These are phyloP conservation scores for Hermaeophaga mercurialis DNA, from an alignment of 2,888 invertebrate species.

Conservation along the genomic window DNA sequence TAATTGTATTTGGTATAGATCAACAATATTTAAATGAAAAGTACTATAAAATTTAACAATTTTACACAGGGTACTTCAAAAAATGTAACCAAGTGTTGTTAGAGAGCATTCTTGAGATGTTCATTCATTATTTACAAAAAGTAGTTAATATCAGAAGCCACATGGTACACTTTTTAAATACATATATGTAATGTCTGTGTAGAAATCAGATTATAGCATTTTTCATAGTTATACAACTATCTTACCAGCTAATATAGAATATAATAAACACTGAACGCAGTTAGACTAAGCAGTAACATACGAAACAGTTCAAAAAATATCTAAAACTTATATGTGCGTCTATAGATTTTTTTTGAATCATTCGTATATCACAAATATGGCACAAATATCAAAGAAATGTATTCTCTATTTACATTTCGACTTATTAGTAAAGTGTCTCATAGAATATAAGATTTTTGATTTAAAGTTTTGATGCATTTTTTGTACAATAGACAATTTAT, in stretches of 20 bases:
- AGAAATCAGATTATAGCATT: constrained; percentile 7
- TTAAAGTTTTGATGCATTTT: constrained; percentile 33
- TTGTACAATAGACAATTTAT: constrained; percentile 22
- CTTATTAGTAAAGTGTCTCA: constrained; percentile 32
- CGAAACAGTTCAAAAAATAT: constrained; percentile 18
- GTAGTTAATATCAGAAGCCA: too few relatives aligned
- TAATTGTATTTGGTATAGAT: constrained; percentile 21
- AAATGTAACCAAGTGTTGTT: not conserved
- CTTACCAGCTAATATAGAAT: constrained; percentile 18
- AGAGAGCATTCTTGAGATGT: too few relatives aligned
- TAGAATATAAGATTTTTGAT: constrained; percentile 36
- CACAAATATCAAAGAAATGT: constrained; percentile 36
- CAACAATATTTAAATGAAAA: constrained; percentile 19
- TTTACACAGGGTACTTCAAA: not conserved
- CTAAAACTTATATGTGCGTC: not conserved
- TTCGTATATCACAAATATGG: constrained; percentile 33
- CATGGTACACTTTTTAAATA: too few relatives aligned
- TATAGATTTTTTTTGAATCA: constrained; percentile 7
- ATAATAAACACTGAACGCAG: constrained; percentile 22
- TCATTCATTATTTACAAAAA: too few relatives aligned
- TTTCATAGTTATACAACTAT: constrained; percentile 16
- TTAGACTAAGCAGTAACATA: constrained; percentile 25
- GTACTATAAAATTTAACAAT: constrained; percentile 10
- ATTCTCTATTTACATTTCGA: constrained; percentile 27
- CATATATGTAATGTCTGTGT: too few relatives aligned